Base-by-base conservation (phyloP, 2,888 invertebrate species). In the Glomeris marginata region DNA sequence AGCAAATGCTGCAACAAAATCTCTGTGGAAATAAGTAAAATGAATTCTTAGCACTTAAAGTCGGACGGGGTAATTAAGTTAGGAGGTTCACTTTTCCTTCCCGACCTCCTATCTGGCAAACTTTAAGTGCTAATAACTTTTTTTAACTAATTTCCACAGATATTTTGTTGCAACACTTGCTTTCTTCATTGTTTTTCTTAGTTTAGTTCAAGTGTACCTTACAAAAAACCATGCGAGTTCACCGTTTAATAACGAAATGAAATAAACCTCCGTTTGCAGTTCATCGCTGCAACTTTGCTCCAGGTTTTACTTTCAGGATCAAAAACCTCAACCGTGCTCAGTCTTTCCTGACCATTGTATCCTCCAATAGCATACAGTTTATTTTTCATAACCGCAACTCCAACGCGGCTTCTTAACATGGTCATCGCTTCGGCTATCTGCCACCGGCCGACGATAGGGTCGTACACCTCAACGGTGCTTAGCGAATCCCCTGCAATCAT, bases 321-420 rank as follows among this genome's bases (percentile, higher is more conserved):
- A 64, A 82, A 87, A 8, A 84, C 80, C 68, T 90, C 88, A 1
- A 87, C 87, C 1, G 85, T 84, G 33, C 80, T 77, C 15, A 88
- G 70, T 54, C 88, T 70, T 63, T 87, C 85, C 42, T 74, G 74
- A 1, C 90, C 88, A 66, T 88, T 85, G 63, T 85, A 88, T 1
- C 88, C 88, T 8, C 74, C 74, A 62, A 88, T 83, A 1, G 86
- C 87, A 61, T 79, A 82, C 4, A 83, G 66, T 65, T 78, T 76
- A 59, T 84, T 81, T 60, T 80, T 75, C 60, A 86, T 73, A 0
- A 87, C 86, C 18, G 86, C 83, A 1, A 87, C 86, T 1, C 88
- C 87, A 2, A 88, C 81, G 44, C 86, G 69, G 51, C 84, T 84
- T 50, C 88, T 72, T 53, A 84, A 73, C 72, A 84, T 86, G 8